Evolutionary conservation across 2,113 vertebrate genomes (phyloP), one percentile per base, ranked within the genome.

Genomic region (Arvicanthis niloticus): DNA sequence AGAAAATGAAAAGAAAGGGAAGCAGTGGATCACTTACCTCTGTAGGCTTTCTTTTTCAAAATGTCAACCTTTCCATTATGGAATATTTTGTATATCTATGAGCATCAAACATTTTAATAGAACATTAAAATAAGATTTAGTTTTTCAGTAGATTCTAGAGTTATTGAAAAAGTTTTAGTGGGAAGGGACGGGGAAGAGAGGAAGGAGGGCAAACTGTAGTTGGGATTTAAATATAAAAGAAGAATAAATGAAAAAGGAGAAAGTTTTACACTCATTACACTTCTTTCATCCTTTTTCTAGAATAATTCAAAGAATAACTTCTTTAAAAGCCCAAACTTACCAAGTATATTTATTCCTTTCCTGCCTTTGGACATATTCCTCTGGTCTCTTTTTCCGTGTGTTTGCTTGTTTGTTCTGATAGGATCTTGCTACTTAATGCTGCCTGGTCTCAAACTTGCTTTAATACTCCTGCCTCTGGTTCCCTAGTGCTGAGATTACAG

Each of bases 61-160:
- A 89, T 78, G 34, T 40, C 68, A 80, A 16, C 42, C 62, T 93
- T 90, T 89, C 93, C 51, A 53, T 2, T 85, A 37, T 84, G 62
- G 26, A 90, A 8, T 86, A 53, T 90, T 10, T 93, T 85, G 6
- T 78, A 10, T 86, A 37, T 78, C 0, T 86, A 53, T 53, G 78
- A 92, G 77, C 77, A 65, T 72, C 84, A n/a, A 65, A 22, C 48
- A 88, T 62, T 29, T 37, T 92, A 89, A 78, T 78, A 78, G 78
- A 48, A 72, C 42, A 53, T 58, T 89, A 72, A 92, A 85, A 70
- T 88, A 70, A 78, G 37, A 51, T 95, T 93, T 67, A 73, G 21
- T 91, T 90, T 90, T 93, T 34, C 67, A 86, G 17, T 91, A 88
- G 67, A 68, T 82, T 88, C 53, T 51, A 68, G 81, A 81, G 91